Evolutionary conservation across 1,140 invertebrate species (phyloP), one percentile per base, ranked within the genome.

Genomic region (Drosophila parabipectinata): DNA sequence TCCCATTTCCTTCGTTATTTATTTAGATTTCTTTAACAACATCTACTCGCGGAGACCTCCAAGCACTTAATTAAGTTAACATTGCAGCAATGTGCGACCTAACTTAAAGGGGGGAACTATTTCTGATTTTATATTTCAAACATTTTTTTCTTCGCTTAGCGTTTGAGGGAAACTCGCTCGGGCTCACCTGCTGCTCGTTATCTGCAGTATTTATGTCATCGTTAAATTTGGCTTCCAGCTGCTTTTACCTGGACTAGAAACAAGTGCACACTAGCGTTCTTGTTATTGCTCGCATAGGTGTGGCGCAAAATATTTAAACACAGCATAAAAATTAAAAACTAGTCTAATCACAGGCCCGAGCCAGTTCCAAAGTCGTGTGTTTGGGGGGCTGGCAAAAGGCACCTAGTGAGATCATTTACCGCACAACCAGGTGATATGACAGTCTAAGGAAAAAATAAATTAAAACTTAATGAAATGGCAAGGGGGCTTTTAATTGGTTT

Each of bases 121-220:
- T 69, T 32, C 41, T 32, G 64, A 68, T 56, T 69, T 32, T 39
- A 32, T 15, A 47, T 53, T 45, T 62, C n/a, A 52, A 48, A 53
- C 21, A 21, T 21, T 67, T 52, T 30, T 30, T 55, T 57, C 45
- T 28, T 56, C 1, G 32, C 21, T 50, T 26, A 51, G 21, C 12
- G 32, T 48, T 48, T 72, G 68, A 79, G 77, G 71, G 60, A 64
- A 67, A 81, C 74, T 57, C 30, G 28, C 58, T 48, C 26, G 54
- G 52, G 48, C 60, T 80, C 48, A 63, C 58, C 67, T 84, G 69
- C 62, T 75, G 48, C 28, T 74, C 67, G 78, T 87, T 85, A 85
- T 78, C 78, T 87, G 34, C 41, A 72, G 78, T 82, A 85, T 85
- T 82, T 87, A 85, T 85, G 81, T 82, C 81, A 85, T 87, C 78